These are phyloP conservation scores for Ariolimax columbianus DNA, from an alignment of 2,888 invertebrate genomes.

Conservation along the genomic window DNA sequence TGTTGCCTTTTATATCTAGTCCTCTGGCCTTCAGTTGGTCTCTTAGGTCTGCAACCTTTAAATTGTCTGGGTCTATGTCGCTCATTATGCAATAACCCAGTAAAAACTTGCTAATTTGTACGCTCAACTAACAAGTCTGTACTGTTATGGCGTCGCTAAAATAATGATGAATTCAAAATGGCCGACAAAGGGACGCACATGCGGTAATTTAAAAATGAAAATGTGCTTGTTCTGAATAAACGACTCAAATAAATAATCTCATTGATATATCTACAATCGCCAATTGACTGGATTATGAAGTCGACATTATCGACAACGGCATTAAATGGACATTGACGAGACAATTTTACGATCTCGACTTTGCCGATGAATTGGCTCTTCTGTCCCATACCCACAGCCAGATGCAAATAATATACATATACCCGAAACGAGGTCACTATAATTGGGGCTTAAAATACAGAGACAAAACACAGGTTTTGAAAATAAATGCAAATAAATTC, in stretches of 20 bases:
- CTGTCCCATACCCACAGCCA: no score
- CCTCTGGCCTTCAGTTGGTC: constrained; percentile 91
- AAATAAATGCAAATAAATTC: no score
- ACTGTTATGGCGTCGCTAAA: neutral
- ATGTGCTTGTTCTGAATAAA: neutral
- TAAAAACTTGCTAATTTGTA: neutral
- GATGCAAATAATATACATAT: no score
- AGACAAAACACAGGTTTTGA: no score
- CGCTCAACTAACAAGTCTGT: neutral
- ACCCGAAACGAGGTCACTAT: no score
- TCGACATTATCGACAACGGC: no score
- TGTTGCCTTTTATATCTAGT: constrained; percentile 94
- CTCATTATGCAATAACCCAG: constrained; percentile 69
- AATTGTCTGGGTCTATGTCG: constrained; percentile 82
- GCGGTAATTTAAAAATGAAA: constrained; percentile 19
- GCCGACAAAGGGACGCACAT: constrained; percentile 60
- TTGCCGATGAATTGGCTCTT: no score
- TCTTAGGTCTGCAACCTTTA: constrained; percentile 95
- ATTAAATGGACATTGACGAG: no score
- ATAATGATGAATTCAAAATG: constrained; percentile 56
- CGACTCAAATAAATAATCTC: neutral
- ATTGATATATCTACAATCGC: no score
- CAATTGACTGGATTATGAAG: no score
- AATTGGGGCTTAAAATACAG: no score
- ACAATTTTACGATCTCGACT: no score